Evolutionary conservation across 2,888 invertebrate genomes (phyloP), one percentile per base, ranked within the genome.

Genomic region (Achlya flavicornis): DNA sequence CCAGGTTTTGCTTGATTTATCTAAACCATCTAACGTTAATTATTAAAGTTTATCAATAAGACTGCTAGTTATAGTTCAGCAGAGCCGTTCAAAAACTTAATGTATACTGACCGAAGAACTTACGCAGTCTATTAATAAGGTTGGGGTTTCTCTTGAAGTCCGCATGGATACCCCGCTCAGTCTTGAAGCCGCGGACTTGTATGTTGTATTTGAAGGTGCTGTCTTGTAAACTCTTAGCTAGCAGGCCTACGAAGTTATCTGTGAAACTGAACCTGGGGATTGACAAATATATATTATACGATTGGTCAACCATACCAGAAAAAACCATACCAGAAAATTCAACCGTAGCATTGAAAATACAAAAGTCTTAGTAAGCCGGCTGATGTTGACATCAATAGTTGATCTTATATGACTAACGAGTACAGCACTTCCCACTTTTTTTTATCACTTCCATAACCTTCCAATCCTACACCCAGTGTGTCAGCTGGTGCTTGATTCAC

Each of bases 121-220:
- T 95, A 92, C 95, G 96, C 69, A 97, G 88, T 84, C 97, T 93
- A 70, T 95, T 94, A n/a, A 95, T 86, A 62, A 97, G 81, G 53
- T 96, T 94, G 1, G 97, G 97, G 88, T 97, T 97, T 74, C 97
- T 91, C 73, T 95, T 94, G 61, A 95, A 82, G 76, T 97, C 97
- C 0, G 96, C 95, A 71, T 95, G 94, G 38, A 96, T 93, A 68
- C 95, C 95, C 63, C 97, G 93, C 72, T 97, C 96, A 0, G 97
- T 98, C 90, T 97, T 98, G 85, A 98, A 98, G 48, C 95, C 95
- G 62, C 98, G 94, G 19, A 95, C 93, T 85, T 96, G 96, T 26
- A 95, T 83, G 43, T 83, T 81, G 67, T 86, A 90, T 48, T 81
- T 78, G 76, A 90, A 89, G 1, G 74, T 76, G 66, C 73, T 80